phyloP scores from a whole-genome alignment of 2,113 vertebrate species.

The Oplegnathus fasciatus region DNA sequence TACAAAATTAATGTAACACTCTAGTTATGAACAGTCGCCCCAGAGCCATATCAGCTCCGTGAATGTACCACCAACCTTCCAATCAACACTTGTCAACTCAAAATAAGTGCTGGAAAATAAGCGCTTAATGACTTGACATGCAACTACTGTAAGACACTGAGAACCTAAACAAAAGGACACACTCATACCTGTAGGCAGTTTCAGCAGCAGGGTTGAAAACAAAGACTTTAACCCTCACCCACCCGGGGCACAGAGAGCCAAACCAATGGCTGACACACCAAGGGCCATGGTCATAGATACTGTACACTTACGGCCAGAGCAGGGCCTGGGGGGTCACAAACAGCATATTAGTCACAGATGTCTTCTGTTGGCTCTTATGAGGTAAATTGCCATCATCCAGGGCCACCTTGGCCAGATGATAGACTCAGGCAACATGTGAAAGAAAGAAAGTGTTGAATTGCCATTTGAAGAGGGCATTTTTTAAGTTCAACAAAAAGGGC shows the following conservation, averaged over 20 bases:
- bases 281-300: not conserved
- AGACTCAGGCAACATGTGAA: slow-evolving; percentile 13
- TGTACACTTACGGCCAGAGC: slow-evolving; percentile 12
- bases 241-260: not conserved
- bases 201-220: slow-evolving; percentile 15
- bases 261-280: not conserved
- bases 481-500: not conserved
- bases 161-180: not conserved
- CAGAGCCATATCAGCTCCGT: slow-evolving; percentile 9
- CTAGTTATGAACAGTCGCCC: slow-evolving; percentile 11
- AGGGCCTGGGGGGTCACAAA: slow-evolving; percentile 7
- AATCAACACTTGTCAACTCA: slow-evolving; percentile 47
- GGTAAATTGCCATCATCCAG: slow-evolving; percentile 19
- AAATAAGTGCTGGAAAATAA: slow-evolving; percentile 14
- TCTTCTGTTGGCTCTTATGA: slow-evolving; percentile 2
- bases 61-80: slow-evolving; percentile 21
- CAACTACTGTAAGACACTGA: not conserved
- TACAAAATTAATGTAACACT: slow-evolving; percentile 36
- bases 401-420: slow-evolving; percentile 5
- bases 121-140: not conserved
- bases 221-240: not conserved
- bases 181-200: slow-evolving; percentile 9
- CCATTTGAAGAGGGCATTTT: slow-evolving; percentile 22
- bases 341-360: slow-evolving; percentile 19
- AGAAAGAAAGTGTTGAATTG: slow-evolving; percentile 7